These are phyloP conservation scores for Ariopsis seemanni DNA, from an alignment of 2,113 vertebrate genomes.

Conservation along the genomic window DNA sequence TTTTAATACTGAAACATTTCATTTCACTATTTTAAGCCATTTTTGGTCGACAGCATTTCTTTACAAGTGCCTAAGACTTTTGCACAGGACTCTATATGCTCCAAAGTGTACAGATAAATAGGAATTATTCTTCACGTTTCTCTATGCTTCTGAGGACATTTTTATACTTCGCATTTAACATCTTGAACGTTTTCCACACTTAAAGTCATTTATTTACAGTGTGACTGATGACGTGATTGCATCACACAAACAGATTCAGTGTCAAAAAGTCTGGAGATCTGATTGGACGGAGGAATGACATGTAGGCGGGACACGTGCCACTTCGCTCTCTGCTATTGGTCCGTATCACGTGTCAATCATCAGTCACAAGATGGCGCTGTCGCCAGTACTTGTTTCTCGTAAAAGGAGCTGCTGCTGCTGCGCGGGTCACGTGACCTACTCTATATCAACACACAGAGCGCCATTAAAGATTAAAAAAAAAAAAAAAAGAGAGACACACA, in stretches of 20 bases:
- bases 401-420: constrained; percentile 17
- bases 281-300: not conserved
- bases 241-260: not conserved
- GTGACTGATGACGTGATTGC: not conserved
- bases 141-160: too few relatives aligned
- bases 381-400: not conserved
- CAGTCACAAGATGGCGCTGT: not conserved
- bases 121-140: not conserved
- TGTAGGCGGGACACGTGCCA: not conserved
- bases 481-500: not conserved
- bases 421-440: constrained; percentile 60
- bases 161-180: not conserved
- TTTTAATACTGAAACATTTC: too few relatives aligned
- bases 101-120: too few relatives aligned
- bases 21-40: too few relatives aligned
- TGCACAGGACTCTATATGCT: too few relatives aligned
- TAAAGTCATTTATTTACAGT: not conserved
- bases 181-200: not conserved
- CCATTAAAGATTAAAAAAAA: constrained; percentile 54
- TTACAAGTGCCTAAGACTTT: too few relatives aligned
- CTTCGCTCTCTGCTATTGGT: constrained; percentile 8
- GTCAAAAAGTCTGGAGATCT: not conserved
- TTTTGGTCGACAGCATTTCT: too few relatives aligned
- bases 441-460: constrained; percentile 63
- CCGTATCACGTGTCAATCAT: not conserved